Evolutionary conservation across 2,888 invertebrate genomes (phyloP).

Genomic region (Toxonevra muliebris): DNA sequence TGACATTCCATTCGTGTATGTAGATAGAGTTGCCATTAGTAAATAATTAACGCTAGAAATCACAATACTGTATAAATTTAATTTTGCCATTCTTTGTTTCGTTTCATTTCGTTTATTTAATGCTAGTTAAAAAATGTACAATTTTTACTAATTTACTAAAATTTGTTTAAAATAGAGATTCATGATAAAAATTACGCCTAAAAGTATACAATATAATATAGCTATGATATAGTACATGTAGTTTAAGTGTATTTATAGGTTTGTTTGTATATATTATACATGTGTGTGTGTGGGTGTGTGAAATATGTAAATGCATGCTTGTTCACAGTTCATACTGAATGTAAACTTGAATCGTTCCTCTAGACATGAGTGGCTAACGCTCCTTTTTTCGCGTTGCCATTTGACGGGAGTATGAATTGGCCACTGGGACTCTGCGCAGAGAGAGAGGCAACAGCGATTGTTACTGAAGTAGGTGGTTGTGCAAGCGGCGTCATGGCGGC

Average conservation of each 20-base stretch:
- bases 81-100: conserved; percentile 22
- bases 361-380: conserved; percentile 73
- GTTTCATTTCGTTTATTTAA: conserved; percentile 11
- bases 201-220: conserved; percentile 6
- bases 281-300: neutral
- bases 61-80: conserved; percentile 59
- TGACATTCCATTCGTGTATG: neutral
- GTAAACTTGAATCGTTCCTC: conserved; percentile 47
- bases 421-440: conserved; percentile 66
- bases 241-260: conserved; percentile 1
- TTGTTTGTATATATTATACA: neutral
- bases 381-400: conserved; percentile 65
- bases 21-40: conserved; percentile 43
- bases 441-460: conserved; percentile 67
- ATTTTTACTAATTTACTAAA: conserved; percentile 30
- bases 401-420: conserved; percentile 65
- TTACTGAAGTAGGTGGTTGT: conserved; percentile 67
- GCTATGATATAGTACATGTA: conserved; percentile 4
- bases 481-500: conserved; percentile 58
- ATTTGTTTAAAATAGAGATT: conserved; percentile 26
- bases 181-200: conserved; percentile 23
- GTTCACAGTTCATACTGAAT: conserved; percentile 10
- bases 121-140: conserved; percentile 23
- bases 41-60: conserved; percentile 65
- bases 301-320: conserved; percentile 1